phyloP scores from a whole-genome alignment of 2,888 invertebrate species.

The Oscheius sp. region DNA sequence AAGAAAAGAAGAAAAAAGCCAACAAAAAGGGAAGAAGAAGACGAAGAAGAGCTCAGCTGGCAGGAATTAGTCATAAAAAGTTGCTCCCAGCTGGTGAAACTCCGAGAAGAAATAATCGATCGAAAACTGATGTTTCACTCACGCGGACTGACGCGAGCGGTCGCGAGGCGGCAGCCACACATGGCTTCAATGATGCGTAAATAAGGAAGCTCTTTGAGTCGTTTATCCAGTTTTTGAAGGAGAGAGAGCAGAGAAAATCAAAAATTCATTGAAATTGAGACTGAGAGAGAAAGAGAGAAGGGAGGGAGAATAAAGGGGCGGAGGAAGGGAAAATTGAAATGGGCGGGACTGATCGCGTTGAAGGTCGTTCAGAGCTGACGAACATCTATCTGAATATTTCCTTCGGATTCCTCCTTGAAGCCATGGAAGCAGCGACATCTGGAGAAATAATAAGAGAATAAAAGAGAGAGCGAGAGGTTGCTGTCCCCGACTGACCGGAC shows the following conservation, averaged over 20 bases:
- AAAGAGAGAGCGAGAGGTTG: not conserved
- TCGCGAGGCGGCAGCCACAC: slow-evolving; percentile 17
- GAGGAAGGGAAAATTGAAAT: not conserved
- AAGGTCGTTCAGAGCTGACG: slow-evolving; percentile 7
- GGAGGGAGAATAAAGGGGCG: not conserved
- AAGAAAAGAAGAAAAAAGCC: not conserved
- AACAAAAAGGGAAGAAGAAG: not conserved
- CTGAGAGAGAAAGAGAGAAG: not conserved
- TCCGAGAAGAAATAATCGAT: slow-evolving; percentile 15
- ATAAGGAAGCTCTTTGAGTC: too few species aligned
- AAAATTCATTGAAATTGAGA: not conserved
- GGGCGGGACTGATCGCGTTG: not conserved
- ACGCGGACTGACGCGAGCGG: not conserved
- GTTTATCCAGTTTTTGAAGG: not conserved
- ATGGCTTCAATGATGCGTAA: too few species aligned
- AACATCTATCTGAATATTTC: slow-evolving; percentile 43
- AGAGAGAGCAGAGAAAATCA: not conserved
- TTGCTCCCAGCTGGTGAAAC: not conserved
- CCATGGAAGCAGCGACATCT: slow-evolving; percentile 53
- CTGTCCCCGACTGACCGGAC: slow-evolving; percentile 7
- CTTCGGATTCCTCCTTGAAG: slow-evolving; percentile 56
- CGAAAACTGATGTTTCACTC: slow-evolving; percentile 28
- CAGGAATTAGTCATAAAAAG: not conserved
- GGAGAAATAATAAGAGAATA: slow-evolving; percentile 1
- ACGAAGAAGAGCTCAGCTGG: not conserved